A percentile compares a stretch with the other conserved stretches of the same genome.
Conservation (phyloP, 2,113 vertebrate genomes). For the Lipophrys pholis region DNA sequence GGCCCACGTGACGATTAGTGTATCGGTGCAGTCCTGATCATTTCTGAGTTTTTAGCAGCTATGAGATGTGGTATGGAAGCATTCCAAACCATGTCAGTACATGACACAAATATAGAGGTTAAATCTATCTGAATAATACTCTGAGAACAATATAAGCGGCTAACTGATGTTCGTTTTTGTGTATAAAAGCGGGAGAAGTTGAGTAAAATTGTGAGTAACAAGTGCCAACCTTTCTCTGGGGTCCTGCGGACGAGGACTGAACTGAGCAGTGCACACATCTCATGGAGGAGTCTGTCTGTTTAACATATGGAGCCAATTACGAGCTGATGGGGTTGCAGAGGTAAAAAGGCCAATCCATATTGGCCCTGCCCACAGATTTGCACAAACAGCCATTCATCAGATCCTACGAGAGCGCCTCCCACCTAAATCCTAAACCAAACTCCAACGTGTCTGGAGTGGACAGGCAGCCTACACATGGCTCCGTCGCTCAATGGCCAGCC, state of each 20-base stretch:
- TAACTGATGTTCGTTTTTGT: no score
- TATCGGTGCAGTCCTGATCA: no score
- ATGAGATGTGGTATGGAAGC: no score
- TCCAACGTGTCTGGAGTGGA: conserved; percentile 54
- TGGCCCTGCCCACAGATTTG: conserved; percentile 71
- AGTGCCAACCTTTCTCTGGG: not conserved
- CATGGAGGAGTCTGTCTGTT: conserved; percentile 55
- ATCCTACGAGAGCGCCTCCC: conserved; percentile 57
- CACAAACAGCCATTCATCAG: conserved; percentile 80
- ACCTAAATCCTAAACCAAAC: conserved; percentile 70
- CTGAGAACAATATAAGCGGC: no score
- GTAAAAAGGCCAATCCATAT: conserved; percentile 76
- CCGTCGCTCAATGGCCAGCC: conserved; percentile 47
- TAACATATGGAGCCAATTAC: conserved; percentile 83
- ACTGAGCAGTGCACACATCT: conserved; percentile 44
- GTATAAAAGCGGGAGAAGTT: not conserved
- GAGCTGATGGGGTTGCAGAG: conserved; percentile 64
- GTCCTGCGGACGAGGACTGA: conserved; percentile 12
- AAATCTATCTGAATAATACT: no score
- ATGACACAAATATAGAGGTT: no score
- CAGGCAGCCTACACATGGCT: conserved; percentile 64
- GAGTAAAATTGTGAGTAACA: conserved; percentile 12
- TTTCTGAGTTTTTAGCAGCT: no score
- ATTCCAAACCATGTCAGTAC: no score
- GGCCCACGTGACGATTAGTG: no score